These are phyloP conservation scores for Lycorma delicatula DNA, from an alignment of 1,140 invertebrate genomes.

Conservation along the genomic window DNA sequence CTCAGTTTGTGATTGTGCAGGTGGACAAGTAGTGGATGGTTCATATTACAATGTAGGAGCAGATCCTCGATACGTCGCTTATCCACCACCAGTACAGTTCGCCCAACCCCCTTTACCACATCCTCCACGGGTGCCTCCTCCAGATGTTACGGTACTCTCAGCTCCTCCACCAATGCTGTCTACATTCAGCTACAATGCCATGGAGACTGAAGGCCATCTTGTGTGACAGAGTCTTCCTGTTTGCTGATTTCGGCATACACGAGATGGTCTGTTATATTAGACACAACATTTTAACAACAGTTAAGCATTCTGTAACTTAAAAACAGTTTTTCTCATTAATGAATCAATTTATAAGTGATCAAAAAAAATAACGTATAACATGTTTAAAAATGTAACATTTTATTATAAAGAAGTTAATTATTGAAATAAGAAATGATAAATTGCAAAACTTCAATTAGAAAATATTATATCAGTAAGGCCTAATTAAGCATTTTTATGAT, in stretches of 20 bases:
- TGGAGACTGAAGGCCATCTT: conserved; percentile 38
- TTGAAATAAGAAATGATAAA: not conserved
- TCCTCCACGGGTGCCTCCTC: conserved; percentile 31
- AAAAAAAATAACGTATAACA: no score
- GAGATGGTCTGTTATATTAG: not conserved
- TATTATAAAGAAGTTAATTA: not conserved
- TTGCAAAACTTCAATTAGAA: not conserved
- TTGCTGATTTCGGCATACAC: conserved; percentile 7
- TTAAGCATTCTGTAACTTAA: conserved; percentile 1
- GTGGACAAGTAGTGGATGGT: conserved; percentile 19
- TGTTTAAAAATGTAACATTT: not conserved
- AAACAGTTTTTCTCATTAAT: not conserved
- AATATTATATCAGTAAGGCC: not conserved
- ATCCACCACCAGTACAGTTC: conserved; percentile 35
- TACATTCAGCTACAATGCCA: conserved; percentile 35
- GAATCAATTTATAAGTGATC: not conserved
- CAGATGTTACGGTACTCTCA: conserved; percentile 34
- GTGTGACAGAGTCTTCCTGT: conserved; percentile 31
- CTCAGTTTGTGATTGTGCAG: conserved; percentile 26
- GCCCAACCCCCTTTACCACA: conserved; percentile 29
- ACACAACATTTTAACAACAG: conserved; percentile 6
- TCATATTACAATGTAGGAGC: conserved; percentile 35
- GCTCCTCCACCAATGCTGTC: conserved; percentile 35
- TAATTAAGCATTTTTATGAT: no score
- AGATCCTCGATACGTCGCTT: conserved; percentile 38